phyloP scores from a whole-genome alignment of 2,888 invertebrate genomes.

The Diloba caeruleocephala region DNA sequence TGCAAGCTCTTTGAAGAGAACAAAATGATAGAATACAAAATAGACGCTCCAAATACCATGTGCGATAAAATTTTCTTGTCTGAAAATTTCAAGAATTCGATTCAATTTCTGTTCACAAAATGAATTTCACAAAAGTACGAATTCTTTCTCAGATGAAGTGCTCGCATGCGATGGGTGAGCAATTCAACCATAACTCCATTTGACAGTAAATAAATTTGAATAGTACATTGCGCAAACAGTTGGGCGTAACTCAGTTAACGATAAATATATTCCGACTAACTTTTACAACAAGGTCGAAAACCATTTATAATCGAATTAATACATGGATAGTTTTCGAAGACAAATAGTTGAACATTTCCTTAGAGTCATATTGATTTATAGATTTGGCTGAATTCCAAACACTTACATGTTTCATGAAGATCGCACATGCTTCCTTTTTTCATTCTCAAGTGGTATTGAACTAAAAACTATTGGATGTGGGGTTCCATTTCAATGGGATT shows the following conservation, averaged over 20 bases:
- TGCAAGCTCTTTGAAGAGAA: constrained; percentile 39
- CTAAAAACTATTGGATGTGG: constrained; percentile 42
- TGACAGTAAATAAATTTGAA: constrained; percentile 48
- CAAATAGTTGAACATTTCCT: constrained; percentile 32
- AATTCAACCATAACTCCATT: constrained; percentile 35
- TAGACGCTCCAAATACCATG: constrained; percentile 31
- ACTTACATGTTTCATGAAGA: constrained; percentile 25
- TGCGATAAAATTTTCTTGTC: constrained; percentile 36
- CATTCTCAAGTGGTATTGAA: constrained; percentile 34
- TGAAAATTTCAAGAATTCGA: constrained; percentile 37
- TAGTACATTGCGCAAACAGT: constrained; percentile 37
- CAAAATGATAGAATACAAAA: constrained; percentile 45
- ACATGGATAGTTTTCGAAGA: constrained; percentile 8
- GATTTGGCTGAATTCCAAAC: constrained; percentile 31
- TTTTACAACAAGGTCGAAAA: constrained; percentile 41
- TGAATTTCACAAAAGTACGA: constrained; percentile 28
- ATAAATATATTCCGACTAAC: constrained; percentile 38
- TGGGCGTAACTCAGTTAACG: constrained; percentile 40
- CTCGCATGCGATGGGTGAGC: constrained; percentile 25
- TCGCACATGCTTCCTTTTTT: constrained; percentile 19
- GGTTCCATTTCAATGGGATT: constrained; percentile 37
- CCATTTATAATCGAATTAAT: constrained; percentile 47
- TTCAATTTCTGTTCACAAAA: constrained; percentile 46
- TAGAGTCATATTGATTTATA: constrained; percentile 19
- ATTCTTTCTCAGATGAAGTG: constrained; percentile 37